Conservation (phyloP, 1,140 invertebrate species). For the Leptopilina boulardi region DNA sequence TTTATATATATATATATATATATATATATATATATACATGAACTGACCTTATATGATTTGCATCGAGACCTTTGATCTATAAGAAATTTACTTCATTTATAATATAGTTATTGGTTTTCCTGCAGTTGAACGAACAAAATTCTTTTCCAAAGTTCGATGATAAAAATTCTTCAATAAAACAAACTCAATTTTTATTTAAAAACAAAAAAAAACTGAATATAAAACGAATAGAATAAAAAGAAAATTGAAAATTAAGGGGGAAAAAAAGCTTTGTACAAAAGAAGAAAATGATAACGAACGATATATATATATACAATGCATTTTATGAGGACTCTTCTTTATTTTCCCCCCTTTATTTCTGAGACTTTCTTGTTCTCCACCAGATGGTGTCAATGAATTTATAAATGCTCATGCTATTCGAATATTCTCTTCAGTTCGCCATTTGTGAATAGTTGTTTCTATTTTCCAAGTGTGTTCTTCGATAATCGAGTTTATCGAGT, state of each 20-base stretch:
- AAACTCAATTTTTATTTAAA: too few species aligned
- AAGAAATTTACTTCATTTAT: background rate
- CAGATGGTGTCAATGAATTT: background rate
- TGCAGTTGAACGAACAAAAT: too few species aligned
- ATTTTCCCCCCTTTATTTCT: too few species aligned
- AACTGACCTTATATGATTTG: background rate
- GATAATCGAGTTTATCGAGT: background rate
- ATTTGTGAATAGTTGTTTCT: background rate
- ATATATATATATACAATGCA: background rate
- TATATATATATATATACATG: too few species aligned
- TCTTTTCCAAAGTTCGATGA: background rate
- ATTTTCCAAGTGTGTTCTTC: background rate
- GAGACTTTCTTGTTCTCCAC: background rate
- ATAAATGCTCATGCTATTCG: background rate
- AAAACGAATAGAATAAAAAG: too few species aligned
- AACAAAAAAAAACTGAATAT: too few species aligned
- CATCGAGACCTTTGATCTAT: background rate
- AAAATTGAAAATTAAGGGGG: too few species aligned
- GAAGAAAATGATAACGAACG: background rate
- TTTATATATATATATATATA: too few species aligned
- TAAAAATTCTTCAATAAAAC: background rate
- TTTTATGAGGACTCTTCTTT: background rate
- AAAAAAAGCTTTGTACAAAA: too few species aligned
- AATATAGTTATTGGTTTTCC: background rate
- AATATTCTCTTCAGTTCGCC: background rate